Evolutionary conservation across 2,113 vertebrate species (phyloP).

Genomic region (Meriones unguiculatus): DNA sequence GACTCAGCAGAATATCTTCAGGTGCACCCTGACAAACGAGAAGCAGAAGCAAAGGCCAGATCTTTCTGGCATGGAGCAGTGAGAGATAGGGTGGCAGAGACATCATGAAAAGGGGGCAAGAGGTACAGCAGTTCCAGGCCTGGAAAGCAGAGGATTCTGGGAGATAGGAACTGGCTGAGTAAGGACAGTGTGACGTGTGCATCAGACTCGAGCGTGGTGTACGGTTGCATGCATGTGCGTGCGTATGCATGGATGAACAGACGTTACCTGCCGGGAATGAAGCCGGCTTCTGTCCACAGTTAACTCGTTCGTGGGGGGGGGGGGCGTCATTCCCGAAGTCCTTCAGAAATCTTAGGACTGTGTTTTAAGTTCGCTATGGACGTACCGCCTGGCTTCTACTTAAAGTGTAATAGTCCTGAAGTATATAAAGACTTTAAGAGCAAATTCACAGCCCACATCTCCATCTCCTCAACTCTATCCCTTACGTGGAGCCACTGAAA

Average conservation of each 20-base stretch:
- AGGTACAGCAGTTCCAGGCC: background rate
- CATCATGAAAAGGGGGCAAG: too few species aligned
- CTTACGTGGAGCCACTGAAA: background rate
- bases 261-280: background rate
- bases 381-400: background rate
- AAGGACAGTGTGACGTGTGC: background rate
- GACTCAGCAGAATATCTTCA: slow-evolving; percentile 5
- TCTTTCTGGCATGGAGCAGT: background rate
- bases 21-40: slow-evolving; percentile 32
- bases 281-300: background rate
- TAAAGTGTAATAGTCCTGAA: background rate
- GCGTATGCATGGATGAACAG: rapidly evolving
- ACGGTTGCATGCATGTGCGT: background rate
- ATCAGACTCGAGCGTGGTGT: background rate
- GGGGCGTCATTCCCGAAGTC: slow-evolving; percentile 1
- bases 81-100: slow-evolving; percentile 7
- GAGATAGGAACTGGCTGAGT: background rate
- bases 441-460: background rate
- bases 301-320: background rate
- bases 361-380: background rate
- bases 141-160: background rate
- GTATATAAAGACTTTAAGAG: background rate
- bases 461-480: background rate
- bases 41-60: slow-evolving; percentile 24
- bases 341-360: slow-evolving; percentile 1